Conservation (phyloP, 2,888 invertebrate genomes). For the Petrolisthes manimaculis region DNA sequence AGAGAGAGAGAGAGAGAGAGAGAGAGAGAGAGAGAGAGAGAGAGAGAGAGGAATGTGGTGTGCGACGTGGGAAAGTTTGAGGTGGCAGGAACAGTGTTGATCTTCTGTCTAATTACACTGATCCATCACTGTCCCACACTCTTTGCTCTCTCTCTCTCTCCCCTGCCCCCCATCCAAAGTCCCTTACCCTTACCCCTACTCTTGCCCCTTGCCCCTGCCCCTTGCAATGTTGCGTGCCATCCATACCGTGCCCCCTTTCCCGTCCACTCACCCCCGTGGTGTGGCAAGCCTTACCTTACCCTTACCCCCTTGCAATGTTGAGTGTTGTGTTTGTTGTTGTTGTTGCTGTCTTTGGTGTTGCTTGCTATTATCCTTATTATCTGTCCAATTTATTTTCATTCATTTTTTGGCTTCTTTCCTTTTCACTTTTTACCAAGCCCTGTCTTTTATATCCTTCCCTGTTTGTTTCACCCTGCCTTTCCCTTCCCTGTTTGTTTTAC, state of each 20-base stretch:
- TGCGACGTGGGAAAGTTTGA: constrained; percentile 21
- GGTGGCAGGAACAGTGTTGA: constrained; percentile 30
- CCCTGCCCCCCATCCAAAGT: neutral
- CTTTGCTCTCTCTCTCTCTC: neutral
- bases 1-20: neutral
- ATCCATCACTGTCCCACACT: constrained; percentile 37
- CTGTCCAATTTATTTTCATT: no score
- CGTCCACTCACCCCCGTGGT: no score
- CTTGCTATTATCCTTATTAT: neutral
- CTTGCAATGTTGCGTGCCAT: no score
- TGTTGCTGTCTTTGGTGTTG: neutral
- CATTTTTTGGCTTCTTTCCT: neutral
- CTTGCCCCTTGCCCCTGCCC: neutral
- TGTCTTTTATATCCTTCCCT: neutral
- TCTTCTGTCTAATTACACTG: constrained; percentile 32
- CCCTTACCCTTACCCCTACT: neutral
- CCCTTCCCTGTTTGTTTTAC: neutral
- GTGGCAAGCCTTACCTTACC: no score
- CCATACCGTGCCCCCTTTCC: no score
- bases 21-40: neutral
- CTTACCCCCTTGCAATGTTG: no score
- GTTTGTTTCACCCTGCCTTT: no score
- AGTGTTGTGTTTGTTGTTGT: no score
- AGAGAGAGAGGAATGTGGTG: neutral
- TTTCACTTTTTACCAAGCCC: neutral